Percentiles rank a stretch among this genome's conserved stretches.
Conservation (phyloP, 1,140 invertebrate genomes). For the Acromyrmex echinatior region DNA sequence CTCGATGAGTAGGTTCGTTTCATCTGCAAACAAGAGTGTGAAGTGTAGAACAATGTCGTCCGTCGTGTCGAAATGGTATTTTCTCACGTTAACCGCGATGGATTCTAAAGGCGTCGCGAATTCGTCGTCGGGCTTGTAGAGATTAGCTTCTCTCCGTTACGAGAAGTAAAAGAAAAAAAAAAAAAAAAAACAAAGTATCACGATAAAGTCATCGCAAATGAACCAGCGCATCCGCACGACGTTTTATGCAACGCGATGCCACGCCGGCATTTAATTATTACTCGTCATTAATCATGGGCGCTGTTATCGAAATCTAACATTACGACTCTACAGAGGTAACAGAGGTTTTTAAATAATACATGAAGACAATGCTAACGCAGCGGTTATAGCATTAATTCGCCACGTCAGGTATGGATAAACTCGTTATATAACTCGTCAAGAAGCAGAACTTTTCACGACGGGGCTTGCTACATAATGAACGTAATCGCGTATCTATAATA, state of each 20-base stretch:
- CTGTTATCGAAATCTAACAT: conserved; percentile 10
- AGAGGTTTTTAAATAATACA: conserved; percentile 20
- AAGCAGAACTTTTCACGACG: conserved; percentile 46
- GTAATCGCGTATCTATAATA: conserved; percentile 66
- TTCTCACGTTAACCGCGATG: conserved; percentile 8
- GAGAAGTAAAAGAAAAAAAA: background rate
- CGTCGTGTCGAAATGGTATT: conserved; percentile 10
- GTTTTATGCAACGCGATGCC: conserved; percentile 6
- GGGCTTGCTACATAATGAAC: conserved; percentile 37
- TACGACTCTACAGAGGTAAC: too few relatives aligned
- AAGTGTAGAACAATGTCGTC: conserved; percentile 40
- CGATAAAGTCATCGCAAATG: background rate
- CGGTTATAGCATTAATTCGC: background rate
- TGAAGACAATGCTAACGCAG: conserved; percentile 27
- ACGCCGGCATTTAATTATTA: conserved; percentile 6
- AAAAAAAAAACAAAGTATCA: background rate
- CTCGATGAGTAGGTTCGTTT: conserved; percentile 40
- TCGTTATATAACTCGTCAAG: conserved; percentile 48
- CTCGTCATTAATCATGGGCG: conserved; percentile 13
- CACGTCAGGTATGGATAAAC: background rate
- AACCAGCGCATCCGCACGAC: background rate
- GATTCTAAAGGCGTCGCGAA: background rate
- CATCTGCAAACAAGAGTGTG: conserved; percentile 34
- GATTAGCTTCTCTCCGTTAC: background rate
- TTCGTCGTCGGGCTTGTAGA: conserved; percentile 16